These are phyloP conservation scores for Liodrosophila aerea DNA, from an alignment of 2,888 invertebrate species.

Conservation along the genomic window DNA sequence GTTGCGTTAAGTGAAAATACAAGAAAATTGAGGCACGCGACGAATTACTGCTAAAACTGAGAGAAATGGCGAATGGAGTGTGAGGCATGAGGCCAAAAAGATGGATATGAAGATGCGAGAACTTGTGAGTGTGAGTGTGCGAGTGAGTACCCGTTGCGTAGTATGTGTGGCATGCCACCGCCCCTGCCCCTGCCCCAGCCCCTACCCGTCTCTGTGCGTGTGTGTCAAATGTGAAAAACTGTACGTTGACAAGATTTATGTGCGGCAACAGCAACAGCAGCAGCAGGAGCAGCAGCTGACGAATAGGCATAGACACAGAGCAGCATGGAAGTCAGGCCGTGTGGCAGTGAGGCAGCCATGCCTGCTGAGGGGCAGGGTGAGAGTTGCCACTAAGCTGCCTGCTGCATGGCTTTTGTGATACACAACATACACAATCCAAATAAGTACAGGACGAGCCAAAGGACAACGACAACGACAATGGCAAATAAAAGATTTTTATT, in stretches of 20 bases:
- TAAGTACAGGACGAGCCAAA: constrained; percentile 29
- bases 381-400: constrained; percentile 31
- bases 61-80: constrained; percentile 11
- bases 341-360: too few relatives aligned
- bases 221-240: constrained; percentile 71
- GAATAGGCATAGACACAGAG: constrained; percentile 7
- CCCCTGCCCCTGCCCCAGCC: neutral
- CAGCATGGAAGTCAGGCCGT: too few relatives aligned
- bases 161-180: constrained; percentile 20
- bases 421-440: constrained; percentile 32
- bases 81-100: constrained; percentile 8
- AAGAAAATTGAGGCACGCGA: constrained; percentile 69
- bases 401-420: constrained; percentile 41
- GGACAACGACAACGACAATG: constrained; percentile 51
- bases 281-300: constrained; percentile 37
- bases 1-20: constrained; percentile 71
- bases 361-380: constrained; percentile 1
- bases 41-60: constrained; percentile 52
- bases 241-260: constrained; percentile 73
- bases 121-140: constrained; percentile 63
- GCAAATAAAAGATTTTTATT: constrained; percentile 76
- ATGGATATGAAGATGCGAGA: constrained; percentile 7
- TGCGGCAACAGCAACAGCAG: constrained; percentile 45
- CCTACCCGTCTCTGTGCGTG: constrained; percentile 7
- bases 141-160: constrained; percentile 57